Evolutionary conservation across 2,113 vertebrate species (phyloP).

Genomic region (Otolemur garnettii): DNA sequence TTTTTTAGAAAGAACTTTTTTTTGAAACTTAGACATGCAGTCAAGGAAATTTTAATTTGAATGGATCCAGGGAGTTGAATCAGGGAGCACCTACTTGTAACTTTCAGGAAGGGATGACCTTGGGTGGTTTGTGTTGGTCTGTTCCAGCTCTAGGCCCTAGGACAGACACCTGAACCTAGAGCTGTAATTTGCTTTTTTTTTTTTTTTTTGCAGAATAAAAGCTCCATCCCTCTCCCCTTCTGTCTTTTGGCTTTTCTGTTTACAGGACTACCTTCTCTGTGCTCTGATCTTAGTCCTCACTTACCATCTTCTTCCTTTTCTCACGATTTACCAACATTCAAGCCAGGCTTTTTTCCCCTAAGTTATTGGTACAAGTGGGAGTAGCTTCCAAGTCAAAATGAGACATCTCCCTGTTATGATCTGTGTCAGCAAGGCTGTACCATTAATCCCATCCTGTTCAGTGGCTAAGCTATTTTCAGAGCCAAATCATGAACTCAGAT

Average conservation of each 20-base stretch:
- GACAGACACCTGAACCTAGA: neutral
- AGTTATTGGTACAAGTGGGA: neutral
- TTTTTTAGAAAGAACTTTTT: constrained; percentile 68
- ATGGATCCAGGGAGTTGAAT: constrained; percentile 23
- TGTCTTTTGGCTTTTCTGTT: neutral
- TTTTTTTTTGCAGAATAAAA: neutral
- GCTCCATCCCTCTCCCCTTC: neutral
- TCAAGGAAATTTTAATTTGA: constrained; percentile 33
- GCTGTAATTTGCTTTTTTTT: neutral
- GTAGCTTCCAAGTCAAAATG: neutral
- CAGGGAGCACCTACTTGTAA: neutral
- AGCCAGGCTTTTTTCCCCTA: neutral
- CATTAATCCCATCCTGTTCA: constrained; percentile 27
- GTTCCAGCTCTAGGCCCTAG: neutral
- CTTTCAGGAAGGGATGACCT: neutral
- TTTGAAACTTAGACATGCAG: constrained; percentile 67
- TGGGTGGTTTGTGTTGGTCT: neutral
- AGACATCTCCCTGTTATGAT: neutral
- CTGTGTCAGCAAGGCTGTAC: constrained; percentile 12
- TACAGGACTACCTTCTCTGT: neutral
- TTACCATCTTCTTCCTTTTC: neutral
- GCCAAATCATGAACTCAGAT: constrained; percentile 47
- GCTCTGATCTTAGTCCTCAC: neutral
- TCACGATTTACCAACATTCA: neutral
- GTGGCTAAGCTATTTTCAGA: constrained; percentile 49